These are phyloP conservation scores for Drosophila azteca DNA, from an alignment of 1,140 invertebrate species.

Conservation along the genomic window DNA sequence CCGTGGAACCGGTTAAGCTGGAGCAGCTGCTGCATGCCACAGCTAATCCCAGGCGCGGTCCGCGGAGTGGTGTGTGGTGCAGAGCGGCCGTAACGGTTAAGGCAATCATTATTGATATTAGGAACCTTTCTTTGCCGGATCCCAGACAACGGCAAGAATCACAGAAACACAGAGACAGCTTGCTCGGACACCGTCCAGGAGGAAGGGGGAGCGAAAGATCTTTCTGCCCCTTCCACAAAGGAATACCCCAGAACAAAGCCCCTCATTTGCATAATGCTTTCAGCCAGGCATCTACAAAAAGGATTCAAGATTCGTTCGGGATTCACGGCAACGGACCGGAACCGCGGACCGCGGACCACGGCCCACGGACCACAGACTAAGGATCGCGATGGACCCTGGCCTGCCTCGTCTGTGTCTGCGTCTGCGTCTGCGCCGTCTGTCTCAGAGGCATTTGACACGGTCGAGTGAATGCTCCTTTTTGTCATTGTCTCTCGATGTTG, in stretches of 20 bases:
- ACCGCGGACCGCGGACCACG: neutral
- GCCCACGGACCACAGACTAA: too few relatives aligned
- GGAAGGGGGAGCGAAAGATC: constrained; percentile 24
- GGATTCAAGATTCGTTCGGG: constrained; percentile 55
- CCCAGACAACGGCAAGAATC: neutral
- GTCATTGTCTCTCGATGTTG: constrained; percentile 80
- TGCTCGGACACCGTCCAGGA: constrained; percentile 57
- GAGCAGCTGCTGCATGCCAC: constrained; percentile 33
- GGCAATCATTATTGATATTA: constrained; percentile 52
- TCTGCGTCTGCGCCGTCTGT: constrained; percentile 34
- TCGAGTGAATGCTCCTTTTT: constrained; percentile 64
- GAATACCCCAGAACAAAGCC: constrained; percentile 47
- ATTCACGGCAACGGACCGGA: constrained; percentile 49
- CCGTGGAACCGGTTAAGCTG: constrained; percentile 31
- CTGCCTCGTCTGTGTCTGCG: constrained; percentile 8
- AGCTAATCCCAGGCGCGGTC: constrained; percentile 31
- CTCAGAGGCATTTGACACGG: constrained; percentile 63
- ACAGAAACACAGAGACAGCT: constrained; percentile 36
- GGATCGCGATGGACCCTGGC: constrained; percentile 2
- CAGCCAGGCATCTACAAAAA: constrained; percentile 57
- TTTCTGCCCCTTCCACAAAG: constrained; percentile 10
- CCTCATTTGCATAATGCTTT: constrained; percentile 78
- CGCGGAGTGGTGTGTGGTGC: neutral
- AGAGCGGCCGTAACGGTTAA: constrained; percentile 37
- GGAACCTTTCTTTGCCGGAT: neutral